Base-by-base conservation (phyloP, 1,140 invertebrate genomes). In the Parasteatoda tepidariorum region DNA sequence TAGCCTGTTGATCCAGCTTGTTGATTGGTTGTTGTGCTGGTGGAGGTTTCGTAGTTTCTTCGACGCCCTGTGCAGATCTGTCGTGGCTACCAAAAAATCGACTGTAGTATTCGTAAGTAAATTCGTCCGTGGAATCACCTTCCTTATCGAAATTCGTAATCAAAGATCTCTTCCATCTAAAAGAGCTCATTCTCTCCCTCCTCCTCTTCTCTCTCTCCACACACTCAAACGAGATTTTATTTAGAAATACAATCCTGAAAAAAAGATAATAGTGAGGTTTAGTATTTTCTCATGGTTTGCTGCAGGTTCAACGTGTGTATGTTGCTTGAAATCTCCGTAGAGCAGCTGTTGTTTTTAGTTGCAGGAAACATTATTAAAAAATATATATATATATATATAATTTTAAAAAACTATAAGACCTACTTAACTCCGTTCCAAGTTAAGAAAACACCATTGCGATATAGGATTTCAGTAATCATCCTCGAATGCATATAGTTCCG, bases 101-200 rank as follows among this genome's bases (percentile, higher is more conserved):
- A 15, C 70, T 83, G 61, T 74, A 83, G 31, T 57, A 67, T 13
- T 83, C 81, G 30, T 83, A 83, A 6, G 41, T 74, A 11, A 83
- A 57, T 38, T 83, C 70, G 0, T 54, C 48, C 71, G 55, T 33
- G n/a, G n/a, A 24, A 22, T 78, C 74, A 26, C 30, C 54, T 28
- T 78, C 74, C 9, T 3, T 18, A 1, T 15, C 54, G n/a, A n/a
- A n/a, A n/a, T n/a, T n/a, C n/a, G 26, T 55, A 18, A 11, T n/a
- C 15, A 4, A 5, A 38, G 31, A 33, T 22, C 34, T 26, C 18
- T 57, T 11, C 0, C 70, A 66, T 5, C 54, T 22, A 22, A 70
- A 18, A 15, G 24, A 38, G 0, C 34, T 13, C 6, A 9, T 28
- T 48, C 57, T 7, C 31, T 70, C 54, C 31, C 41, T 70, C 33